Evolutionary conservation across 1,140 invertebrate species (phyloP), one percentile per base, ranked within the genome.

Genomic region (Eueides isabella): DNA sequence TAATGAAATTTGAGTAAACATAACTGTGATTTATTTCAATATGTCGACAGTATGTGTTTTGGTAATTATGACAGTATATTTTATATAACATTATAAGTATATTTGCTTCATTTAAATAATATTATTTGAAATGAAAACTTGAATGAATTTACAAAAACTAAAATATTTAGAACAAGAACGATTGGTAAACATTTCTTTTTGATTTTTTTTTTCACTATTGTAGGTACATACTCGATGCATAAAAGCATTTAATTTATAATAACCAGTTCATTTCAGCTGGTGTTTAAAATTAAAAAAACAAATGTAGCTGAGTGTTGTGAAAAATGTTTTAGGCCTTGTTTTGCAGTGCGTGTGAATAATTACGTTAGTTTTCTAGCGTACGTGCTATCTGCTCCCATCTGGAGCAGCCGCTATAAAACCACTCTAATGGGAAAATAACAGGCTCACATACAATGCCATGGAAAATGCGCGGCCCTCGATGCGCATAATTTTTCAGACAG

Each of bases 371-470:
- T 92, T 92, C 86, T 89, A 92, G 89, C 80, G 79, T 80, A 83
- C 85, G 80, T 81, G 75, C 77, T 91, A 91, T 91, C 89, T 85
- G 77, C 72, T 75, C 74, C 80, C 84, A 92, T 91, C 90, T 87
- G 81, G 70, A 81, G 80, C 82, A 85, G 83, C 79, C 78, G 80
- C 77, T 82, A 91, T 92, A 91, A 91, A 91, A 88, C 83, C 85
- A 82, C 80, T 89, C 85, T 89, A 89, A 90, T 91, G 90, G 85
- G 89, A 92, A 91, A 92, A 92, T 91, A 91, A 89, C 90, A 89
- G 89, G 85, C 85, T 88, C 88, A 85, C 79, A 78, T 80, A 90
- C 89, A 90, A 90, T 90, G 76, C 85, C 82, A 85, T 92, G 87
- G 89, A 91, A 92, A 92, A 90, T 80, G 80, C 78, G 79, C 77